phyloP scores from a whole-genome alignment of 2,797 vertebrate genomes.

The Coluber constrictor region DNA sequence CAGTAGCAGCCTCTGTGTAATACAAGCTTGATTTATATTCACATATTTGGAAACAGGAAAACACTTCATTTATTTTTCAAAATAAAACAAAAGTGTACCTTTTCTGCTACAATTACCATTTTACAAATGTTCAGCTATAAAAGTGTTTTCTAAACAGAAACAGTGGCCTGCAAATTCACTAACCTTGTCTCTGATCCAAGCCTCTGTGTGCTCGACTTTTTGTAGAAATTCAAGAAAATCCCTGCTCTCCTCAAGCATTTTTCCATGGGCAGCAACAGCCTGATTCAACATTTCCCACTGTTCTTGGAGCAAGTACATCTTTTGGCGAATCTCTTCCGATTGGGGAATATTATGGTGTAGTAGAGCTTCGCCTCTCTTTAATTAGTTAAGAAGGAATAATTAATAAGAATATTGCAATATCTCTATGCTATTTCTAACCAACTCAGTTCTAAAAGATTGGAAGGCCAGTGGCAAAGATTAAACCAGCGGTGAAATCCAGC shows the following conservation, averaged over 20 bases:
- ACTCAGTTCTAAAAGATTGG: not conserved
- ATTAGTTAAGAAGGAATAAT: constrained; percentile 22
- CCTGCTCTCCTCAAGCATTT: constrained; percentile 78
- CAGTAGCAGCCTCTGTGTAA: not conserved
- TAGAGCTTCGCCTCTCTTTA: constrained; percentile 78
- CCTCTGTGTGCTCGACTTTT: constrained; percentile 84
- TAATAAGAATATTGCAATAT: constrained; percentile 8
- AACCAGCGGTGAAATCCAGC: too few relatives aligned
- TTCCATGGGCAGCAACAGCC: constrained; percentile 72
- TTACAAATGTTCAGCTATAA: not conserved
- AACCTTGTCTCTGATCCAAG: constrained; percentile 90
- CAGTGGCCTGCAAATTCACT: not conserved
- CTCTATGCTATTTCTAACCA: not conserved
- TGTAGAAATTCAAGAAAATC: constrained; percentile 88
- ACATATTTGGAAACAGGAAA: not conserved
- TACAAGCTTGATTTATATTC: not conserved
- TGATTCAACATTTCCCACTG: constrained; percentile 81
- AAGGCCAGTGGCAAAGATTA: not conserved
- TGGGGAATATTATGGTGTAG: constrained; percentile 68
- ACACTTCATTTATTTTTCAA: not conserved
- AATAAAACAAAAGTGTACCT: not conserved
- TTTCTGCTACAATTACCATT: not conserved
- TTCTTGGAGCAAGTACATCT: constrained; percentile 65
- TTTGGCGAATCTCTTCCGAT: constrained; percentile 71
- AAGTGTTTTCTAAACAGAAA: not conserved